These are phyloP conservation scores for Plagodis dolabraria DNA, from an alignment of 2,888 invertebrate genomes.

Conservation along the genomic window DNA sequence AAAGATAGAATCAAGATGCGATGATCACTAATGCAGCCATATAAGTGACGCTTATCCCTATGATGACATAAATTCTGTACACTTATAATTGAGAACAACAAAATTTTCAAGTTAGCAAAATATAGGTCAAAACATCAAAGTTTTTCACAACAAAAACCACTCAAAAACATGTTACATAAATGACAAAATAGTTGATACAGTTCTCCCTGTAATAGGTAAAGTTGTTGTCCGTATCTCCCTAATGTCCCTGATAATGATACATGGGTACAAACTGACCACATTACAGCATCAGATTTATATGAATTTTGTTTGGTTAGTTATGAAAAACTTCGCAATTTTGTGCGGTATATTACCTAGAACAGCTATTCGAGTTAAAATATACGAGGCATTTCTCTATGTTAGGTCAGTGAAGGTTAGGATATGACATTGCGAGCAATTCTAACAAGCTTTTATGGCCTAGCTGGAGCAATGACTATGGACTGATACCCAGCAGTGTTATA, in stretches of 20 bases:
- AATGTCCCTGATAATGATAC: constrained; percentile 27
- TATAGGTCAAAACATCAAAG: no score
- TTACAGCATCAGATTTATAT: constrained; percentile 35
- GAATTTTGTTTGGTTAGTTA: constrained; percentile 37
- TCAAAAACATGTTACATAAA: constrained; percentile 8
- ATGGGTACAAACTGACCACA: constrained; percentile 31
- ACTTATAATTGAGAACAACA: no score
- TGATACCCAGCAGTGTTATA: no score
- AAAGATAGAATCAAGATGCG: no score
- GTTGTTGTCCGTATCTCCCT: constrained; percentile 18
- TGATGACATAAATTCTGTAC: no score
- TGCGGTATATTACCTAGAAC: constrained; percentile 7
- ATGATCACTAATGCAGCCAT: no score
- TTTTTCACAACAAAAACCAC: constrained; percentile 9
- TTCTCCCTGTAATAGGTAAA: constrained; percentile 23
- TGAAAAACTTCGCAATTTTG: constrained; percentile 34
- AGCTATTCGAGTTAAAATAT: constrained; percentile 4
- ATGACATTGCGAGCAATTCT: no score
- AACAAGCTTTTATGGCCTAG: no score
- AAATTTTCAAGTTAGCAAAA: no score
- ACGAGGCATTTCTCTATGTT: constrained; percentile 5
- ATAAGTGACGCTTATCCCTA: no score
- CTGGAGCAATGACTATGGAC: no score
- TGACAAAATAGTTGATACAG: constrained; percentile 2
- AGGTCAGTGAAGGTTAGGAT: no score